These are phyloP conservation scores for Cryptocheilus praepositus DNA, from an alignment of 2,888 invertebrate species.

Conservation along the genomic window DNA sequence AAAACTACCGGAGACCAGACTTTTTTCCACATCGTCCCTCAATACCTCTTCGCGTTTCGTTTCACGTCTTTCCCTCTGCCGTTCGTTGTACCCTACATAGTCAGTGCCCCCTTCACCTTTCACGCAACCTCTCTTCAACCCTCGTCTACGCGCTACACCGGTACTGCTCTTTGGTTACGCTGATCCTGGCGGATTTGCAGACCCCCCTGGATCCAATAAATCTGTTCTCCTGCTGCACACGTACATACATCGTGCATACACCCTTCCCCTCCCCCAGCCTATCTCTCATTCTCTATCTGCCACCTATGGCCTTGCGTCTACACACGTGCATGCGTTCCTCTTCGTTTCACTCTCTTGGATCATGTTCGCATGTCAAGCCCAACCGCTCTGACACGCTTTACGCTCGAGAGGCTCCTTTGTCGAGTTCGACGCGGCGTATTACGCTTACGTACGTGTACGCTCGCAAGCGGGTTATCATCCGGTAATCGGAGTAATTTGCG, in stretches of 20 bases:
- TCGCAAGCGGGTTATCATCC: slow-evolving; percentile 3
- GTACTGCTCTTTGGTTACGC: slow-evolving; percentile 39
- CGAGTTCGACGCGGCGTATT: slow-evolving; percentile 41
- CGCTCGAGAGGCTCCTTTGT: slow-evolving; percentile 56
- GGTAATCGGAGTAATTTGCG: neutral
- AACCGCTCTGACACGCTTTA: slow-evolving; percentile 56
- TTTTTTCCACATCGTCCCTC: slow-evolving; percentile 20
- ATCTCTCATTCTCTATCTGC: slow-evolving; percentile 13
- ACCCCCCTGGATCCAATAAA: slow-evolving; percentile 52
- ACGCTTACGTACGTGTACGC: slow-evolving; percentile 21
- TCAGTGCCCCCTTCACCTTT: slow-evolving; percentile 21
- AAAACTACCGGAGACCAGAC: slow-evolving; percentile 8
- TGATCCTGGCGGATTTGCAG: slow-evolving; percentile 52
- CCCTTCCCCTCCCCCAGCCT: slow-evolving; percentile 6
- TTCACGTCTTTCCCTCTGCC: slow-evolving; percentile 27
- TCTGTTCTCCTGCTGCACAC: slow-evolving; percentile 39
- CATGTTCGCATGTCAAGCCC: slow-evolving; percentile 56
- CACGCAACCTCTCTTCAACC: slow-evolving; percentile 8
- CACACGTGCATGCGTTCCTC: slow-evolving; percentile 32
- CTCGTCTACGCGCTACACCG: slow-evolving; percentile 34
- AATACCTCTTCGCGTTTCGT: slow-evolving; percentile 22
- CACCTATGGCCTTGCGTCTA: slow-evolving; percentile 13
- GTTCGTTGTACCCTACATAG: slow-evolving; percentile 10
- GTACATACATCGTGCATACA: slow-evolving; percentile 29
- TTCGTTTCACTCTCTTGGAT: slow-evolving; percentile 51